phyloP scores from a whole-genome alignment of 2,797 vertebrate species.

The Notamacropus eugenii region DNA sequence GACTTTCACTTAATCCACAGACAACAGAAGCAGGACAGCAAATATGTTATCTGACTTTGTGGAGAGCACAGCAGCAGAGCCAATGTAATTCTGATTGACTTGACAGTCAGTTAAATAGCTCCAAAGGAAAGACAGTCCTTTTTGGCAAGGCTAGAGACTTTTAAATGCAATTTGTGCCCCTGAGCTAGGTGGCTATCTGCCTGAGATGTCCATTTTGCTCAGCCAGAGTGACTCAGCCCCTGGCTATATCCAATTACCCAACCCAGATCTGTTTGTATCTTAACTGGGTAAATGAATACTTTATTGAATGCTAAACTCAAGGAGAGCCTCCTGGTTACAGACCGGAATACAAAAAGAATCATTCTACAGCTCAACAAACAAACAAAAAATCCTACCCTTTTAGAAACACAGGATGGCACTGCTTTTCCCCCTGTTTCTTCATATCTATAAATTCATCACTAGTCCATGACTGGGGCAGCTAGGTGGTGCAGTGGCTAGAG shows the following conservation, averaged over 20 bases:
- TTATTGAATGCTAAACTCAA: conserved; percentile 45
- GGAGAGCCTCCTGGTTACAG: conserved; percentile 25
- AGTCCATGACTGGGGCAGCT: neutral
- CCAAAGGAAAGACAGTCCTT: neutral
- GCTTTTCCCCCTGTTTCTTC: neutral
- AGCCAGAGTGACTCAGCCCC: conserved; percentile 21
- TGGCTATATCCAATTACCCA: conserved; percentile 38
- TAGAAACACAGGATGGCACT: neutral
- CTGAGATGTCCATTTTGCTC: neutral
- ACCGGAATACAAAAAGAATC: conserved; percentile 41
- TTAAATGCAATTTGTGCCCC: neutral
- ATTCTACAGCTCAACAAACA: conserved; percentile 1
- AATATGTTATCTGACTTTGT: neutral
- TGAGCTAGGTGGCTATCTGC: neutral
- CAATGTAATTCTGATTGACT: conserved; percentile 8
- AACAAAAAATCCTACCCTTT: conserved; percentile 53
- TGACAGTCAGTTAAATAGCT: conserved; percentile 5
- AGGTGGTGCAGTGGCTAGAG: neutral
- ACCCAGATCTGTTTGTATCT: conserved; percentile 38
- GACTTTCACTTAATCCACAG: neutral
- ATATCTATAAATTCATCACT: conserved; percentile 35
- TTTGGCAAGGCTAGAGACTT: conserved; percentile 6
- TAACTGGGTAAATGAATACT: neutral
- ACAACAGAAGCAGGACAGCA: neutral
- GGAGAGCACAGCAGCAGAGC: neutral